Evolutionary conservation across 2,113 vertebrate genomes (phyloP), one percentile per base, ranked within the genome.

Genomic region (Megaleporinus macrocephalus): DNA sequence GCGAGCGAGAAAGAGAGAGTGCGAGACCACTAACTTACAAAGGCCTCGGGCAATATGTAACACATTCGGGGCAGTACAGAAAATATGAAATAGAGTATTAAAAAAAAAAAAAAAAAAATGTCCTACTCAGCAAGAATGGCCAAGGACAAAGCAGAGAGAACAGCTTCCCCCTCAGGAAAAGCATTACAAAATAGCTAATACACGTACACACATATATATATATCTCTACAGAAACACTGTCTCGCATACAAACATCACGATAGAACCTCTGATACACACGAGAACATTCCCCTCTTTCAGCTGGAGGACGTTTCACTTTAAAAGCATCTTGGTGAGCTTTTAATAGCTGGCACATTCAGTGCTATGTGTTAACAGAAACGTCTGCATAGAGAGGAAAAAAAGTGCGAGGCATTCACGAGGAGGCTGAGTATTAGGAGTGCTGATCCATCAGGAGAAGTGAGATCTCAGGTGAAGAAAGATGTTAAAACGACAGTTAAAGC

Each of bases 121-220:
- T 36, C 76, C 41, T 15, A 14, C n/a, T 78, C 76, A 69, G 76
- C 65, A 69, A 69, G 65, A 57, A 78, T 51, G 27, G 49, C 20
- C 2, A 51, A 69, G 62, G 49, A 69, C 76, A 57, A 70, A 79
- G 65, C 30, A 69, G 29, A 10, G 24, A 16, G 29, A 47, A 18
- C 30, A 55, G 47, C 24, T n/a, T 36, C 33, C 65, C 20, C 36
- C 59, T 14, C 53, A 36, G 44, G 74, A 68, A 68, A 75, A 10
- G n/a, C 36, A 73, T 80, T 41, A 51, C 63, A 33, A 63, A 33
- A 13, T 4, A 44, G 5, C 66, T 12, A 5, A 7, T 16, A 55
- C 24, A 44, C 77, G 71, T 33, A 41, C 29, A 36, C 20, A 78
- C 18, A 55, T n/a, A 20, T n/a, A 51, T 0, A 10, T 55, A 30